Evolutionary conservation across 1,140 invertebrate species (phyloP).

Genomic region (Drosophila yakuba): DNA sequence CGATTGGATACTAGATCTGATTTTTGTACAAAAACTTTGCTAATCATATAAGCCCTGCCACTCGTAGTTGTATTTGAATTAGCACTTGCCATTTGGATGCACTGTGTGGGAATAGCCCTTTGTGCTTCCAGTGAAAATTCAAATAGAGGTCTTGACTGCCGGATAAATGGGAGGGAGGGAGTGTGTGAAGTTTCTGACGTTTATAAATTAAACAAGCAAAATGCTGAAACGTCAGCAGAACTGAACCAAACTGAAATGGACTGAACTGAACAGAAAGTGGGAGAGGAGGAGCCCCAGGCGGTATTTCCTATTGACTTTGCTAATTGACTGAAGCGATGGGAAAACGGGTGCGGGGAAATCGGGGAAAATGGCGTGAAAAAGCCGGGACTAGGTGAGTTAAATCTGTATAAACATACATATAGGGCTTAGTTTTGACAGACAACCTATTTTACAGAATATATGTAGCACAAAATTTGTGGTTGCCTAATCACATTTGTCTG

Average conservation of each 20-base stretch:
- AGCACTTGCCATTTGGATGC: constrained; percentile 24
- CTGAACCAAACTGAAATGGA: constrained; percentile 10
- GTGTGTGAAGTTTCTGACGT: constrained; percentile 59
- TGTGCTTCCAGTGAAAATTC: constrained; percentile 29
- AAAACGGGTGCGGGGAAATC: neutral
- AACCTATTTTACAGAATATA: neutral
- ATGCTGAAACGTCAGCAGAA: constrained; percentile 62
- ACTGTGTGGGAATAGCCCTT: constrained; percentile 13
- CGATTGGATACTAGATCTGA: constrained; percentile 9
- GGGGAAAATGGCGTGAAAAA: constrained; percentile 28
- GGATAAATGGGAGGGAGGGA: neutral
- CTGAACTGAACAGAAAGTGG: neutral
- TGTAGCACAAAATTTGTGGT: neutral
- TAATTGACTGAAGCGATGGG: constrained; percentile 64
- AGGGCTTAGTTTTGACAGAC: neutral
- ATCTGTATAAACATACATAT: neutral
- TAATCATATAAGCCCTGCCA: constrained; percentile 31
- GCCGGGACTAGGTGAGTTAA: neutral
- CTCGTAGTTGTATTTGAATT: constrained; percentile 26
- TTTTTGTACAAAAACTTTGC: constrained; percentile 24
- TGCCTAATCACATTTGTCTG: no score
- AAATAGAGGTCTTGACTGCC: constrained; percentile 33
- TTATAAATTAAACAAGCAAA: constrained; percentile 79
- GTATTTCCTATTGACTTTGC: constrained; percentile 74
- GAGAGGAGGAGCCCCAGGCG: constrained; percentile 15